Evolutionary conservation across 1,140 invertebrate genomes (phyloP), one percentile per base, ranked within the genome.

Genomic region (Cyclina sinensis): DNA sequence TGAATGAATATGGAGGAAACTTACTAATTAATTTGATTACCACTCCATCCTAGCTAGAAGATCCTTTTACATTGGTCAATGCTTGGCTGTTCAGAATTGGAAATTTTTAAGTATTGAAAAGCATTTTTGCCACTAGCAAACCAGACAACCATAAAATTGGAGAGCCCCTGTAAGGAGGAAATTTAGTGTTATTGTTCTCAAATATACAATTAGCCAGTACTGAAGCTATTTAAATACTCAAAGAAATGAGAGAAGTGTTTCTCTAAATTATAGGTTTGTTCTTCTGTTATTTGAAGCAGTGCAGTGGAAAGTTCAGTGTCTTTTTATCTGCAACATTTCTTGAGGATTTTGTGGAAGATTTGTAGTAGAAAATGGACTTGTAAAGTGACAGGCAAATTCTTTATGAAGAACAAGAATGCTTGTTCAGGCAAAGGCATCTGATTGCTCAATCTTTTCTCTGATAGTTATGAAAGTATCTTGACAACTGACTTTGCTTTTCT

Each of bases 121-220:
- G 65, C 32, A 70, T 27, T 70, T n/a, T 70, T 18, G 37, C 65
- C 24, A 70, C 7, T 43, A 14, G 43, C n/a, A 51, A 78, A 37
- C 74, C 48, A 78, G 74, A 78, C 74, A 78, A 78, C 46, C 74
- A 48, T 78, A 27, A 78, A 78, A 78, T 78, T 78, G 39, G 48
- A 46, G 27, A 57, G 74, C 74, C 48, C 74, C 54, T 48, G 48
- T 54, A 37, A n/a, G 48, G 74, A 35, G 48, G 18, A 78, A 78
- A 78, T 78, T 78, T 78, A 78, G n/a, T 78, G 74, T 78, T 78
- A 78, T n/a, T 78, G 74, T 78, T 16, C 74, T 32, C 21, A 9
- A 54, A 78, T 48, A 78, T 78, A 54, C 48, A 78, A 78, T 78
- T 78, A 78, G 46, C 48, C 21, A 37, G 74, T 57, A 18, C 37